These are phyloP conservation scores for Delphinus delphis DNA, from an alignment of 2,113 vertebrate species.

Conservation along the genomic window DNA sequence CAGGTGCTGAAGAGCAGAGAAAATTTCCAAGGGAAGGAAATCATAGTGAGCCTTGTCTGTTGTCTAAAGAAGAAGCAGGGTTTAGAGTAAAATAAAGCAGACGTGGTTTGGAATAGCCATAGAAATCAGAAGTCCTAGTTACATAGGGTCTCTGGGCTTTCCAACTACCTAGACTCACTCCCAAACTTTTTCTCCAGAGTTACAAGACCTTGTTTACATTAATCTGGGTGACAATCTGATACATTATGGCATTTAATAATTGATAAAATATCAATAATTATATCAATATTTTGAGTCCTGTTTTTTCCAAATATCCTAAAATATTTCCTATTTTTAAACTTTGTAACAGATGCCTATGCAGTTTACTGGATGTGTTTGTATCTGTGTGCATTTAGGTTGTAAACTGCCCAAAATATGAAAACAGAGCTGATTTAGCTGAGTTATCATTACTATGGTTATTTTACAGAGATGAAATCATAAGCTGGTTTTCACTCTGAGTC, in stretches of 20 bases:
- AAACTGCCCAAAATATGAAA: background rate
- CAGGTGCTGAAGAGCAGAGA: background rate
- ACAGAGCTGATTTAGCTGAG: background rate
- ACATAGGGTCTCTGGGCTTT: background rate
- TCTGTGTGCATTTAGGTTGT: background rate
- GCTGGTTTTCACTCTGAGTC: background rate
- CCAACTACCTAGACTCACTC: background rate
- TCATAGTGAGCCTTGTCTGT: background rate
- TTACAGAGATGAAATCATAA: slow-evolving; percentile 25
- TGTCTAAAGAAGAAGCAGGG: background rate
- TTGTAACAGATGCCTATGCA: background rate
- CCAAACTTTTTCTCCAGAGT: background rate
- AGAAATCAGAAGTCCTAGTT: background rate
- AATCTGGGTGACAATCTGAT: background rate
- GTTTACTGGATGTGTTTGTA: background rate
- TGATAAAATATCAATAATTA: background rate
- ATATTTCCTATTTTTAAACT: background rate
- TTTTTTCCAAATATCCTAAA: background rate
- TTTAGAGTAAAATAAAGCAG: background rate
- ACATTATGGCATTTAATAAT: background rate
- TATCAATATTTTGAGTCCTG: background rate
- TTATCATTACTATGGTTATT: background rate
- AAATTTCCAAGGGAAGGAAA: background rate
- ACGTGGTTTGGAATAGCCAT: background rate
- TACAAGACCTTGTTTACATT: background rate